Conservation (phyloP, 2,113 vertebrate genomes). For the Nerophis ophidion region DNA sequence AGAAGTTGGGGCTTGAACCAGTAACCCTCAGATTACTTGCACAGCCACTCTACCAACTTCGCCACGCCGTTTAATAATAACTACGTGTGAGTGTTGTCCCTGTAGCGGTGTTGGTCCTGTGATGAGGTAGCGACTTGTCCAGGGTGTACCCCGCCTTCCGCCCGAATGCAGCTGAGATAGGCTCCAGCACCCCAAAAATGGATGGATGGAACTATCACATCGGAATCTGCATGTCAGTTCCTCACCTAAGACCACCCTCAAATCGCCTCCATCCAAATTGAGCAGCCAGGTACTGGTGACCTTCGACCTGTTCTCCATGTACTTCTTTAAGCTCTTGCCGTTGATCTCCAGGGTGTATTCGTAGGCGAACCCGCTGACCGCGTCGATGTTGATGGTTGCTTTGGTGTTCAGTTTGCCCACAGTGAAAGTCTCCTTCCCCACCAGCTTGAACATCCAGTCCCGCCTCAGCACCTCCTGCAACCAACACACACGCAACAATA, state of each 20-base stretch:
- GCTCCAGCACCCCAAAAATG: no score
- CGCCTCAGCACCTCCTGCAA: constrained; percentile 84
- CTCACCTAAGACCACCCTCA: constrained; percentile 91
- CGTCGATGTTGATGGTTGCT: constrained; percentile 95
- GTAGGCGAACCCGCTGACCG: constrained; percentile 90
- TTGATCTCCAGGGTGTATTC: constrained; percentile 97
- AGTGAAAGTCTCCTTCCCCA: constrained; percentile 91
- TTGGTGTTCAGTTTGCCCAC: constrained; percentile 86
- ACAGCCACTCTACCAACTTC: no score
- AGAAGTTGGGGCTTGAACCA: no score
- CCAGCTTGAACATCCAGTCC: constrained; percentile 99
- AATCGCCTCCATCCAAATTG: constrained; percentile 82
- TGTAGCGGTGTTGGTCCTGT: no score
- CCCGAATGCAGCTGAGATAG: no score
- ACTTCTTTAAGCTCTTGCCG: constrained; percentile 93
- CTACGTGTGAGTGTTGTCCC: no score
- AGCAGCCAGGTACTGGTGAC: constrained; percentile 93
- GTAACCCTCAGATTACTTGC: no score
- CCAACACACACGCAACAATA: background rate
- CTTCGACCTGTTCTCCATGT: constrained; percentile 94
- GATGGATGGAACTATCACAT: no score
- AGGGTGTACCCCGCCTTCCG: no score
- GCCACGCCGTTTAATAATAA: no score
- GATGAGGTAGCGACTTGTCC: no score
- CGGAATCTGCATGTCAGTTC: no score